Evolutionary conservation across 2,888 invertebrate species (phyloP).

Genomic region (Pilophorus perplexus): DNA sequence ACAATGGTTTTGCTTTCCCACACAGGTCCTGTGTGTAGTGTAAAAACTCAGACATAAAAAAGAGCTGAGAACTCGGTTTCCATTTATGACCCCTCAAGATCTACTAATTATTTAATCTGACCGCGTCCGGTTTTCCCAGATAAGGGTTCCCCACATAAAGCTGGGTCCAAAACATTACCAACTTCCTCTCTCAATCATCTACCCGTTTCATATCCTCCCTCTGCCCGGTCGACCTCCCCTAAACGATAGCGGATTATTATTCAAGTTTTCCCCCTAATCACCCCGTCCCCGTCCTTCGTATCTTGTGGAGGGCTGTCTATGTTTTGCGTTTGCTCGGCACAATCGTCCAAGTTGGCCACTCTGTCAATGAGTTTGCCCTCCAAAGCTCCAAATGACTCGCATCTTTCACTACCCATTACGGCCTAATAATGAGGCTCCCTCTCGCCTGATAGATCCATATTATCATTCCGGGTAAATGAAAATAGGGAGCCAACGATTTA

Average conservation of each 20-base stretch:
- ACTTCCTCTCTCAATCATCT: conserved; percentile 19
- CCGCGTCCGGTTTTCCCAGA: conserved; percentile 5
- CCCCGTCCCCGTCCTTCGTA: background rate
- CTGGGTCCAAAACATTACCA: conserved; percentile 7
- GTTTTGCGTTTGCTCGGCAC: no score
- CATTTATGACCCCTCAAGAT: conserved; percentile 5
- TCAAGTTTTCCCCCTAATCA: conserved; percentile 11
- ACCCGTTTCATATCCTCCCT: background rate
- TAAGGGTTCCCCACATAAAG: conserved; percentile 6
- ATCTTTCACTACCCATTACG: no score
- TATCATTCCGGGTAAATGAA: no score
- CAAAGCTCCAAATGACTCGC: no score
- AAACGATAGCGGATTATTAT: conserved; percentile 20
- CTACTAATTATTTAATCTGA: conserved; percentile 17
- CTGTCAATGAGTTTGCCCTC: no score
- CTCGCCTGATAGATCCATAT: no score
- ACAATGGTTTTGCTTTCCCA: conserved; percentile 13
- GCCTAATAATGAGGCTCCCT: no score
- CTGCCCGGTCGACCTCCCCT: conserved; percentile 1
- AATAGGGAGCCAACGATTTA: no score
- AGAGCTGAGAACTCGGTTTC: background rate
- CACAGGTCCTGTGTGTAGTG: background rate
- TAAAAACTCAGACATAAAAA: conserved; percentile 1
- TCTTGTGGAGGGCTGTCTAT: no score
- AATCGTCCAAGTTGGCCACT: no score